Percentiles rank a stretch among this genome's conserved stretches.
Evolutionary conservation across 2,888 invertebrate species (phyloP).

Genomic region (Sclerodermus sp.): DNA sequence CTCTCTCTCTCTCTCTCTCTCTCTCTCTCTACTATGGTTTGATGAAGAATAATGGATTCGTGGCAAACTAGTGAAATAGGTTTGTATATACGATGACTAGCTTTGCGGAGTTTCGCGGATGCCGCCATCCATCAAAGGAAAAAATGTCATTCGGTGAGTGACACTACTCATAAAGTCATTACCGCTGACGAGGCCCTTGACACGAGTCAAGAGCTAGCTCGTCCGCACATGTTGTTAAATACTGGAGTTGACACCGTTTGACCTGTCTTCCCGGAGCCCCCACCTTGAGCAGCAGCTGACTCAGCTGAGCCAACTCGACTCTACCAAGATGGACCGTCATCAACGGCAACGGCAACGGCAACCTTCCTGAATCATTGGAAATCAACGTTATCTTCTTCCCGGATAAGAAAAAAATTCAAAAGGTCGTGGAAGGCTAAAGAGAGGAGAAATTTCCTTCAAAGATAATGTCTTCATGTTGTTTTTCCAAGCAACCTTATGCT

Average conservation of each 20-base stretch:
- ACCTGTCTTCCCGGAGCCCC: slow-evolving; percentile 46
- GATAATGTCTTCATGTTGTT: too few species aligned
- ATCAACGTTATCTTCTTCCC: too few species aligned
- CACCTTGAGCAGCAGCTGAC: too few species aligned
- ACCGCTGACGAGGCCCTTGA: slow-evolving; percentile 42
- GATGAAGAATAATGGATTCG: slow-evolving; percentile 1
- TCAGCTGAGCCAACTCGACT: too few species aligned
- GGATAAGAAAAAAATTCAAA: too few species aligned
- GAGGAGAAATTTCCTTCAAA: too few species aligned
- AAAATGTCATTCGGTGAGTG: slow-evolving; percentile 21
- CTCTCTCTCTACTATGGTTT: not conserved
- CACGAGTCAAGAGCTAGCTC: slow-evolving; percentile 33
- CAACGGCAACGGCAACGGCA: too few species aligned
- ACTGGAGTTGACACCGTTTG: slow-evolving; percentile 53
- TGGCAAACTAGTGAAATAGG: not conserved
- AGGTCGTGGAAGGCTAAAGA: too few species aligned
- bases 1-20: not conserved
- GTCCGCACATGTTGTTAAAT: slow-evolving; percentile 49
- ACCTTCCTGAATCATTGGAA: too few species aligned
- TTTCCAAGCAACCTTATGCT: too few species aligned
- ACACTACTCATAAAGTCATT: slow-evolving; percentile 44
- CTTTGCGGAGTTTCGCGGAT: too few species aligned
- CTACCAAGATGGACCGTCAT: too few species aligned
- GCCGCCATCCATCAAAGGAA: not conserved
- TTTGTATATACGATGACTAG: not conserved